Evolutionary conservation across 2,797 vertebrate species (phyloP), one percentile per base, ranked within the genome.

Genomic region (Hapalemur alaotrensis): DNA sequence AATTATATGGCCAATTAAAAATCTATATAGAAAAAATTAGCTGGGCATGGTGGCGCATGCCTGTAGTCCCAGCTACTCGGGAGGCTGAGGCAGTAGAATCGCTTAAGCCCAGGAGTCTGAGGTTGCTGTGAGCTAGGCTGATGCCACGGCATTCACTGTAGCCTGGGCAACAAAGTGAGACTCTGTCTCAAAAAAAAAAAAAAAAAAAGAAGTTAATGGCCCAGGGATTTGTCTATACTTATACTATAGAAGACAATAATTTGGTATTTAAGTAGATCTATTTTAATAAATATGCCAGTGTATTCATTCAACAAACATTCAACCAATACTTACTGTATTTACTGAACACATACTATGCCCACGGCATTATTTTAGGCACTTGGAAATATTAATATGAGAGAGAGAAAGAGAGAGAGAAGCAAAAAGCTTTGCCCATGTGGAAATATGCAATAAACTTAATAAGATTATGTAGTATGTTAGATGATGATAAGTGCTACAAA

Each of bases 211-310:
- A 59, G 20, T 65, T 78, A 84, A 84, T 90, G 41, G 35, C 20
- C 89, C 23, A 72, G n/a, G 41, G 17, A 69, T 88, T 95, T 82
- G 35, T 84, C 28, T 96, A 4, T 78, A 82, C 92, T 85, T 89
- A 0, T 48, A 82, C 32, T 69, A 70, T 50, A 80, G 57, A 84
- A 80, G 81, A 80, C 52, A 92, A n/a, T 57, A 54, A 81, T 91
- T 87, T 92, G 59, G 17, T 79, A 92, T 92, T 93, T 89, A 89
- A 93, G 46, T 75, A 70, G 50, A 84, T 12, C 28, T 86, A 73
- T 30, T 90, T 79, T 86, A 86, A 76, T 78, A 91, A 90, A 92
- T 94, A 89, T 83, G 23, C 43, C n/a, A 61, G 22, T 91, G 12
- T 81, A 89, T 65, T 91, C 28, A 75, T 89, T 95, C 70, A 91